phyloP scores from a whole-genome alignment of 1,140 invertebrate species.

The Camponotus pennsylvanicus region DNA sequence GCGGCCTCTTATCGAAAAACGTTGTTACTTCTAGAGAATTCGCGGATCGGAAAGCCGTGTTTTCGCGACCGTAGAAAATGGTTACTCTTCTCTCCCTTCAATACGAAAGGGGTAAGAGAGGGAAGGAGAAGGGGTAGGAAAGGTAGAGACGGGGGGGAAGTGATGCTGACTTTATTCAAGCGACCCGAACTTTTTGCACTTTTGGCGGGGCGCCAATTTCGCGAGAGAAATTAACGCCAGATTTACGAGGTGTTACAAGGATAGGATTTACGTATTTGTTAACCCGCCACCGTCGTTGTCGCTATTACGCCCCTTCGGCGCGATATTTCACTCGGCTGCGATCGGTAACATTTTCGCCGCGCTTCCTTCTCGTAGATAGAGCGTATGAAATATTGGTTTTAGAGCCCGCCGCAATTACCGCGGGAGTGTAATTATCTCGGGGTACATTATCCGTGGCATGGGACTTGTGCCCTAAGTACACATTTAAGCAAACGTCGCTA shows the following conservation, averaged over 20 bases:
- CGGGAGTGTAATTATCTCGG: slow-evolving; percentile 36
- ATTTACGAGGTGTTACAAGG: slow-evolving; percentile 71
- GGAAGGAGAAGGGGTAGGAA: too few relatives aligned
- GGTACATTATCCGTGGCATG: slow-evolving; percentile 25
- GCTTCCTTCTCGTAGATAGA: neutral
- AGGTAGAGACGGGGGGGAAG: too few relatives aligned
- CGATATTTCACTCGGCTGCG: slow-evolving; percentile 41
- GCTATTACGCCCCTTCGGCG: slow-evolving; percentile 42
- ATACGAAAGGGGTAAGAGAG: too few relatives aligned
- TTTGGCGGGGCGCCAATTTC: slow-evolving; percentile 65
- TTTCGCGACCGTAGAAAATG: slow-evolving; percentile 9
- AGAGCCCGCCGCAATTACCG: neutral
- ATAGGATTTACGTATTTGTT: slow-evolving; percentile 73
- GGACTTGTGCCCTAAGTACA: slow-evolving; percentile 23
- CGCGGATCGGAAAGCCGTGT: slow-evolving; percentile 51
- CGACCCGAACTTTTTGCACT: slow-evolving; percentile 53
- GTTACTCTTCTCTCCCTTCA: neutral
- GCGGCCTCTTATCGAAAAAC: slow-evolving; percentile 46
- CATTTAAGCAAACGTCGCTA: slow-evolving; percentile 39
- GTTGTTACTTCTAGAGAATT: slow-evolving; percentile 51
- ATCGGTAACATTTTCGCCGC: slow-evolving; percentile 19
- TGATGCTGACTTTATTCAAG: slow-evolving; percentile 60
- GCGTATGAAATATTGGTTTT: slow-evolving; percentile 29
- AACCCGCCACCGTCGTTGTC: slow-evolving; percentile 52
- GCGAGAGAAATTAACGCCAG: slow-evolving; percentile 68